Conservation (phyloP, 2,797 vertebrate genomes). For the Lemur catta region DNA sequence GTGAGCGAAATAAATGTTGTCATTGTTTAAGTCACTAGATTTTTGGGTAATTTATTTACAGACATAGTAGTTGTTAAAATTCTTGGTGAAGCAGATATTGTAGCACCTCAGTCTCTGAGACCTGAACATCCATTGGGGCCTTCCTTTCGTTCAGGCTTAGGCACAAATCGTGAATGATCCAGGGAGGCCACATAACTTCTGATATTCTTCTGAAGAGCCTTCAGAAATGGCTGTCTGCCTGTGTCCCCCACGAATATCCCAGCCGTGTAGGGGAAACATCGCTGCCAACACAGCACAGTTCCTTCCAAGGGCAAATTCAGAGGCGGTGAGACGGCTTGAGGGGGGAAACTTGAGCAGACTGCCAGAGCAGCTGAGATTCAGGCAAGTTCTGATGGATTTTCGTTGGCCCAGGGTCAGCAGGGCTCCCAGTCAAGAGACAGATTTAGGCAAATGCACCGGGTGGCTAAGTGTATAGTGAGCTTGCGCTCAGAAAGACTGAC, state of each 20-base stretch:
- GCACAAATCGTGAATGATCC: neutral
- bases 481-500: neutral
- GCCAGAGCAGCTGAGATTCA: neutral
- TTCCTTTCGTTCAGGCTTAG: neutral
- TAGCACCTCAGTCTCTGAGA: neutral
- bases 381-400: neutral
- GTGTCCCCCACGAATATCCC: neutral
- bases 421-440: too few species aligned
- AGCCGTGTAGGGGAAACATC: neutral
- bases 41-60: neutral
- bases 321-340: too few species aligned
- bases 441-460: neutral
- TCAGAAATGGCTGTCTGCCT: neutral
- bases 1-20: conserved; percentile 2
- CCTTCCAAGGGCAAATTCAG: too few species aligned
- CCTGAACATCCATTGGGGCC: neutral
- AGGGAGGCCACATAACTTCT: neutral
- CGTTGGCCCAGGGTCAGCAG: neutral
- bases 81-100: neutral
- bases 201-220: neutral
- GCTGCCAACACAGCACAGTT: too few species aligned
- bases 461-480: neutral
- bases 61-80: neutral
- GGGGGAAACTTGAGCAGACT: too few species aligned
- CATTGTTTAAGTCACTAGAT: neutral